Evolutionary conservation across 2,113 vertebrate genomes (phyloP).

Genomic region (Ophiodon elongatus): DNA sequence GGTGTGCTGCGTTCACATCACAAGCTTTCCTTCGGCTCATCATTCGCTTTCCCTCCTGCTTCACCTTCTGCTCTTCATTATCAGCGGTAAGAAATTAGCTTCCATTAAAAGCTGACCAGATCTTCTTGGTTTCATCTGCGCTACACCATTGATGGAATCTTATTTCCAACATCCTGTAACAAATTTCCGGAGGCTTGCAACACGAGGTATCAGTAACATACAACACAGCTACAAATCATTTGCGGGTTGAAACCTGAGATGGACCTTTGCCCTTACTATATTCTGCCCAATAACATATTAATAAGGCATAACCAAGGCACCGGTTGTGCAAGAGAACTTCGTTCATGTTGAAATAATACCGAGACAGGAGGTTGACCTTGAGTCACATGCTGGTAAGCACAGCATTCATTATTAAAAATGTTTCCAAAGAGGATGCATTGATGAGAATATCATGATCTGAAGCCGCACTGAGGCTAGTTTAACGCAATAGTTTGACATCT

Average conservation of each 20-base stretch:
- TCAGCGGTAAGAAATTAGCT: conserved; percentile 44
- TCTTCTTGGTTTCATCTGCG: conserved; percentile 61
- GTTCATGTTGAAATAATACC: conserved; percentile 62
- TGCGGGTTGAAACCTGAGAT: conserved; percentile 76
- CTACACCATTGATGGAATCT: conserved; percentile 62
- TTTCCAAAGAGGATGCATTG: conserved; percentile 3
- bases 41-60: conserved; percentile 2
- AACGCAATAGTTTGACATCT: neutral
- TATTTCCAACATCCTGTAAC: conserved; percentile 75
- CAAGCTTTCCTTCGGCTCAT: conserved; percentile 16
- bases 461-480: neutral
- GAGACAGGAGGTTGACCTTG: conserved; percentile 47
- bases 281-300: conserved; percentile 76
- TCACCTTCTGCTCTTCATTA: conserved; percentile 40
- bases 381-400: conserved; percentile 34
- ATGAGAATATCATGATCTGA: conserved; percentile 8
- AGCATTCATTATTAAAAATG: conserved; percentile 35
- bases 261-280: conserved; percentile 67
- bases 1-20: conserved; percentile 50
- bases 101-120: conserved; percentile 48
- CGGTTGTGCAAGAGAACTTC: conserved; percentile 34
- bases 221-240: conserved; percentile 75
- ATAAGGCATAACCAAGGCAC: conserved; percentile 68
- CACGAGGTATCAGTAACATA: conserved; percentile 79
- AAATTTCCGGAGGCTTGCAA: conserved; percentile 74